Percentiles rank a stretch among this genome's conserved stretches.
Conservation (phyloP, 2,888 invertebrate genomes). For the Agrilus biguttatus region DNA sequence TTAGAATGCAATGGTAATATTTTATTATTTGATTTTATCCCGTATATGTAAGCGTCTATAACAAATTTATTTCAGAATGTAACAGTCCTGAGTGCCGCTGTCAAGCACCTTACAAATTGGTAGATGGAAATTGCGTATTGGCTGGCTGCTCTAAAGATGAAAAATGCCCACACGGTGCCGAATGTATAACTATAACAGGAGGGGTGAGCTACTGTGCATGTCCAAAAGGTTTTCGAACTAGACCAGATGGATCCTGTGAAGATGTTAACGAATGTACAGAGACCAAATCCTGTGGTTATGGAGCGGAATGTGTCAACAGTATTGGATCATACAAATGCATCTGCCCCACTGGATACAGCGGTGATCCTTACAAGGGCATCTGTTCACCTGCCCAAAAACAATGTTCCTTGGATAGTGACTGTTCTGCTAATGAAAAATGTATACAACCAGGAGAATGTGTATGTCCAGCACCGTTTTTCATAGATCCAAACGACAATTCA, state of each 20-base stretch:
- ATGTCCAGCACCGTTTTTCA: slow-evolving; percentile 81
- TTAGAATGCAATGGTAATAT: slow-evolving; percentile 55
- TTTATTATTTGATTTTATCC: not conserved
- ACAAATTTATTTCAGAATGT: slow-evolving; percentile 39
- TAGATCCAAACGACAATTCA: slow-evolving; percentile 67
- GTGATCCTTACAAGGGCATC: slow-evolving; percentile 67
- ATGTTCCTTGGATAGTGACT: slow-evolving; percentile 71
- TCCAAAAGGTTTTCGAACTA: slow-evolving; percentile 65
- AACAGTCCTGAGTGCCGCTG: slow-evolving; percentile 73
- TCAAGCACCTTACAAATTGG: slow-evolving; percentile 72
- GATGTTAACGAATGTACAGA: slow-evolving; percentile 76
- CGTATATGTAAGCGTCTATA: not conserved
- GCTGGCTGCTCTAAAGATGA: slow-evolving; percentile 71
- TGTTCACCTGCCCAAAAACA: slow-evolving; percentile 72
- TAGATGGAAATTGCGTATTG: slow-evolving; percentile 70
- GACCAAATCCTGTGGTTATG: slow-evolving; percentile 67
- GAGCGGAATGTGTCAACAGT: slow-evolving; percentile 73
- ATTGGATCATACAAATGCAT: slow-evolving; percentile 65
- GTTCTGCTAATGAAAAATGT: slow-evolving; percentile 76
- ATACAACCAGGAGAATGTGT: slow-evolving; percentile 84
- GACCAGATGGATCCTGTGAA: slow-evolving; percentile 63
- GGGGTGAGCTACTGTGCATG: slow-evolving; percentile 89
- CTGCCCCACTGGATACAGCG: slow-evolving; percentile 68
- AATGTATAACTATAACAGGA: slow-evolving; percentile 80
- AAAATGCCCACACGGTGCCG: slow-evolving; percentile 73